Evolutionary conservation across 2,113 vertebrate genomes (phyloP).

Genomic region (Pao palembangensis): DNA sequence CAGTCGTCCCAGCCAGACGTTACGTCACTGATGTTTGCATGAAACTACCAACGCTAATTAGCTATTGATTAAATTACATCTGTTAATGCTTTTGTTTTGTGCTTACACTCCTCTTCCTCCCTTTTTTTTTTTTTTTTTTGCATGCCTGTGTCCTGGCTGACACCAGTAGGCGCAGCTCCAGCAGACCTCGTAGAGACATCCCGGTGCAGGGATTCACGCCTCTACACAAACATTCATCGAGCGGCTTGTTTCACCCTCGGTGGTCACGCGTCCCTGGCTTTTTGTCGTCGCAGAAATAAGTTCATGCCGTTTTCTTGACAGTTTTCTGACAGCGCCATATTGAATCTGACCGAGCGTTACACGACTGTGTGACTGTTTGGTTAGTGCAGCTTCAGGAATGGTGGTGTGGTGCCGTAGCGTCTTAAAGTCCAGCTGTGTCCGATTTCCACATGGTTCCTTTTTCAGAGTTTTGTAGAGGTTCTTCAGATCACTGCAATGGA

Average conservation of each 20-base stretch:
- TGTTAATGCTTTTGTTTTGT: conserved; percentile 56
- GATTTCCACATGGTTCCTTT: conserved; percentile 34
- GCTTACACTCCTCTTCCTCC: conserved; percentile 28
- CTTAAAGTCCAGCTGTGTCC: neutral
- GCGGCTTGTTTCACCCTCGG: conserved; percentile 4
- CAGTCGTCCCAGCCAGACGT: conserved; percentile 59
- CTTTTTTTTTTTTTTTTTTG: neutral
- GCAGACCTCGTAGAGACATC: conserved; percentile 7
- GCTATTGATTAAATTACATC: conserved; percentile 53
- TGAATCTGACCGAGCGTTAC: too few species aligned
- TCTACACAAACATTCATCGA: conserved; percentile 6
- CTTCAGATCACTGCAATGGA: neutral
- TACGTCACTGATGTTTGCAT: conserved; percentile 68
- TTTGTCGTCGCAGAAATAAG: conserved; percentile 14
- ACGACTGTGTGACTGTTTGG: neutral
- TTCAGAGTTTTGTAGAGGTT: conserved; percentile 8
- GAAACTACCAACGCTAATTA: conserved; percentile 56
- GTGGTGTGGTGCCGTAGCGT: conserved; percentile 30
- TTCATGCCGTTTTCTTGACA: neutral
- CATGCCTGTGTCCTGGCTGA: conserved; percentile 50
- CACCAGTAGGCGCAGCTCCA: conserved; percentile 5
- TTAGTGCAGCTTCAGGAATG: conserved; percentile 25
- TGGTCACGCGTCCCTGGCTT: conserved; percentile 15
- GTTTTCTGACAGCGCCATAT: too few species aligned
- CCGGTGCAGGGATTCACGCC: conserved; percentile 32